These are phyloP conservation scores for Campopleginae sp. DNA, from an alignment of 2,888 invertebrate genomes.

Conservation along the genomic window DNA sequence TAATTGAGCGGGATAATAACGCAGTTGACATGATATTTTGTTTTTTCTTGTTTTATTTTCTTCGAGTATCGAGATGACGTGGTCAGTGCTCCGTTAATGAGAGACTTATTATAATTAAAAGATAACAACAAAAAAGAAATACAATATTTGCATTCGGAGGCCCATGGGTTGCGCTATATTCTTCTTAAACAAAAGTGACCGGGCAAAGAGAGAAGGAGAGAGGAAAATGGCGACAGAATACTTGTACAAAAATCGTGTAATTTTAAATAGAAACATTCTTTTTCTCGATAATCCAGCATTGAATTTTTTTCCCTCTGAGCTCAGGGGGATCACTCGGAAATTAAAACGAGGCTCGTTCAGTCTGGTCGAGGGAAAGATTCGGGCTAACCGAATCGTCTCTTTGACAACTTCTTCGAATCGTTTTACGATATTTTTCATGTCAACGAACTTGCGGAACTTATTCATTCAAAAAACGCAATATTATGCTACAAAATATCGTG, in stretches of 20 bases:
- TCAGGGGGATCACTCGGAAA: not conserved
- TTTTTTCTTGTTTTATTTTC: slow-evolving; percentile 31
- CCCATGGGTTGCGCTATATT: slow-evolving; percentile 79
- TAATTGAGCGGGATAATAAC: slow-evolving; percentile 23
- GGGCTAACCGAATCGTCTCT: not conserved
- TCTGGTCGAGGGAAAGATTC: not conserved
- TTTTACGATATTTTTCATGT: slow-evolving; percentile 7
- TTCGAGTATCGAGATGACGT: slow-evolving; percentile 11
- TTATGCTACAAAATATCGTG: not conserved
- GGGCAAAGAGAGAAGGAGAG: slow-evolving; percentile 67
- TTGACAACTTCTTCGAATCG: not conserved
- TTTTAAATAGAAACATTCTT: slow-evolving; percentile 42
- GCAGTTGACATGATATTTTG: slow-evolving; percentile 11
- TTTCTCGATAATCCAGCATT: slow-evolving; percentile 42
- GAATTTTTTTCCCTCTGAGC: slow-evolving; percentile 45
- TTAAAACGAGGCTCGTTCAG: not conserved
- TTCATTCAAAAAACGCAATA: slow-evolving; percentile 13
- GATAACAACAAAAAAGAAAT: slow-evolving; percentile 9
- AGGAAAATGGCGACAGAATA: slow-evolving; percentile 19
- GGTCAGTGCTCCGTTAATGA: slow-evolving; percentile 18
- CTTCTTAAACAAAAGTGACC: slow-evolving; percentile 79
- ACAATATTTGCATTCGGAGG: slow-evolving; percentile 64
- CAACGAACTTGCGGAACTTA: slow-evolving; percentile 3
- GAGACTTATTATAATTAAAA: slow-evolving; percentile 16
- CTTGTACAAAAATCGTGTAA: slow-evolving; percentile 37